phyloP scores from a whole-genome alignment of 2,888 invertebrate species.

The Phalangium opilio region DNA sequence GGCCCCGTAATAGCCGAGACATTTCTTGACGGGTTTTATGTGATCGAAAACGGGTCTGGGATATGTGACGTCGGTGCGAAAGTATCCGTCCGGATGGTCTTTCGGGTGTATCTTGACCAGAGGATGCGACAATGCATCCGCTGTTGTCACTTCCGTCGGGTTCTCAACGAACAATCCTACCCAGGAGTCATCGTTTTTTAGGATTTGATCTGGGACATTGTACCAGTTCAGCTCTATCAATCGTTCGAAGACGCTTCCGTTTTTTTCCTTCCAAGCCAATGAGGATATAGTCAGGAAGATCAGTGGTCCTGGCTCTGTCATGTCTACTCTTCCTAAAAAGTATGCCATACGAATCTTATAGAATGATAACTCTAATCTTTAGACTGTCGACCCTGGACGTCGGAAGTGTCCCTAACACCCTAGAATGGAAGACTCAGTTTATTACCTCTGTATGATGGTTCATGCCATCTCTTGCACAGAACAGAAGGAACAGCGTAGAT shows the following conservation, averaged over 20 bases:
- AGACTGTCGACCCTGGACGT: too few relatives aligned
- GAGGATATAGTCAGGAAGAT: slow-evolving; percentile 22
- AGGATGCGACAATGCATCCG: background rate
- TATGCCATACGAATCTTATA: too few relatives aligned
- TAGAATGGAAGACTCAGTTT: too few relatives aligned
- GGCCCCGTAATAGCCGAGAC: slow-evolving; percentile 27
- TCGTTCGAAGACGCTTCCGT: slow-evolving; percentile 6
- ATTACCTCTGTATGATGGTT: too few relatives aligned
- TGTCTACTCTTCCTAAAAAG: too few relatives aligned
- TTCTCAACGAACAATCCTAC: slow-evolving; percentile 26
- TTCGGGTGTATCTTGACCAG: background rate
- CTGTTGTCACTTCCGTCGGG: slow-evolving; percentile 17
- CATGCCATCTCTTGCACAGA: too few relatives aligned
- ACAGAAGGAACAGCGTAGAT: too few relatives aligned
- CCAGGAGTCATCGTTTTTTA: slow-evolving; percentile 22
- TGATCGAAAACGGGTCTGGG: slow-evolving; percentile 15
- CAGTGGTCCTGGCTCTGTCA: too few relatives aligned
- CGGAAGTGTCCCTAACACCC: too few relatives aligned
- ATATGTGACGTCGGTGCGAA: slow-evolving; percentile 23
- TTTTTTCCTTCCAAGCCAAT: slow-evolving; percentile 4
- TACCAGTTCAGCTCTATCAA: slow-evolving; percentile 17
- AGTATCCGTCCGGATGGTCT: slow-evolving; percentile 4
- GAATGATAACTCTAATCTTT: too few relatives aligned
- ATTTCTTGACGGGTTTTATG: slow-evolving; percentile 12
- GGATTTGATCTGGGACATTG: slow-evolving; percentile 8